Base-by-base conservation (phyloP, 2,888 invertebrate species). In the Sminthurinus aureus region DNA sequence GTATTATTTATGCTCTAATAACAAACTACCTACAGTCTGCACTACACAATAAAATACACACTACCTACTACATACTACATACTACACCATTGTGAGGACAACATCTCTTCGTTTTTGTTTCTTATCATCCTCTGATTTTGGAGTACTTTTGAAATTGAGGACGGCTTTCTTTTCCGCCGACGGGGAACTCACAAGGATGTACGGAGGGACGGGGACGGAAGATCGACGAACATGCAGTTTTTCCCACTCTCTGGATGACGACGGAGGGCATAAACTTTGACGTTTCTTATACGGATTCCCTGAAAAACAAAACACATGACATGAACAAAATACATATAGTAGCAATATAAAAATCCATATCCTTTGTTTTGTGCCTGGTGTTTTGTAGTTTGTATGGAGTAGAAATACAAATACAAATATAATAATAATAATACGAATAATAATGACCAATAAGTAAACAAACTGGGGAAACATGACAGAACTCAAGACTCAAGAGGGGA, bases 251-350 rank as follows among this genome's bases (percentile, higher is more conserved):
- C 83, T 67, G 4, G 83, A 83, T 22, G 83, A 78, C n/a, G 78
- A 78, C 50, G 83, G 77, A 11, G 83, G 83, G 78, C 83, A 83
- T 22, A 83, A 78, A 83, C 83, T 83, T 78, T 83, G 83, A 69
- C 83, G n/a, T 73, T 83, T 83, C 73, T 78, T 77, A 51, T 83
- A 83, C 51, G 83, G 83, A 78, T 83, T 83, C 83, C 83, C 83
- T 83, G 67, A 64, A 66, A 20, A 6, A 26, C n/a, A 76, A 73
- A 73, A 73, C 3, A 22, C 6, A 18, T 6, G 26, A 6, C 12
- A 26, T 75, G 76, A 50, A 38, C 38, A 38, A 26, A 22, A 73
- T 15, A 2, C 73, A 38, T 6, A 38, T 6, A 38, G 38, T 38
- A 38, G 3, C 1, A 38, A 38, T 38, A 38, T 6, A 38, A 38